Evolutionary conservation across 1,140 invertebrate species (phyloP).

Genomic region (Zophobas morio): DNA sequence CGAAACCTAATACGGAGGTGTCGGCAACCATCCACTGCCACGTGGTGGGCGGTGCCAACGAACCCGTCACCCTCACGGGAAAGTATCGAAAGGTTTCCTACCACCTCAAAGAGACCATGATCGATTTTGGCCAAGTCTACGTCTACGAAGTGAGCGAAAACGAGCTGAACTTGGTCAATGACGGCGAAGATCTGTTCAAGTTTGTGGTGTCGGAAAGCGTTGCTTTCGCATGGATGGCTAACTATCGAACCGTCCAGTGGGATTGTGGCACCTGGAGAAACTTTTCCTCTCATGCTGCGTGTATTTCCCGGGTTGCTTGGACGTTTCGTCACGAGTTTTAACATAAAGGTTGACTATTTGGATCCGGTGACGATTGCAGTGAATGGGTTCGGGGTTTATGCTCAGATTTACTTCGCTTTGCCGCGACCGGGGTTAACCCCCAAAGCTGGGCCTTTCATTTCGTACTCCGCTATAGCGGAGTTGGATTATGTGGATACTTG

Average conservation of each 20-base stretch:
- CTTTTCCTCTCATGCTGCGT: conserved; percentile 57
- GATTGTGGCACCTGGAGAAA: conserved; percentile 57
- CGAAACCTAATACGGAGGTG: conserved; percentile 60
- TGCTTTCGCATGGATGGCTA: conserved; percentile 53
- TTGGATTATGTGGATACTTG: conserved; percentile 36
- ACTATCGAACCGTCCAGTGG: conserved; percentile 59
- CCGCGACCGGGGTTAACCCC: conserved; percentile 59
- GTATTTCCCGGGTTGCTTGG: conserved; percentile 62
- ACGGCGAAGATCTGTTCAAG: conserved; percentile 44
- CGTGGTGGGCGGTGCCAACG: conserved; percentile 65
- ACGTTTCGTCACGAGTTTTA: conserved; percentile 59
- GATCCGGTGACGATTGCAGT: conserved; percentile 63
- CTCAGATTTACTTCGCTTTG: conserved; percentile 66
- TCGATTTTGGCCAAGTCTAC: conserved; percentile 66
- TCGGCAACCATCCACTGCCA: conserved; percentile 62
- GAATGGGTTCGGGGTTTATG: conserved; percentile 64
- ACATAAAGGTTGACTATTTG: conserved; percentile 61
- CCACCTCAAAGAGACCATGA: conserved; percentile 59
- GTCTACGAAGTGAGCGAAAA: conserved; percentile 59
- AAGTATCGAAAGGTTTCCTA: conserved; percentile 64
- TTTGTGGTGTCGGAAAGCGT: conserved; percentile 33
- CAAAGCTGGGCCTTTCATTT: conserved; percentile 56
- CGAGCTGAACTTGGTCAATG: conserved; percentile 47
- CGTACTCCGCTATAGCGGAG: conserved; percentile 60
- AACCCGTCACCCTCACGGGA: conserved; percentile 63